Evolutionary conservation across 1,140 invertebrate genomes (phyloP).

Genomic region (Temnothorax curvispinosus): DNA sequence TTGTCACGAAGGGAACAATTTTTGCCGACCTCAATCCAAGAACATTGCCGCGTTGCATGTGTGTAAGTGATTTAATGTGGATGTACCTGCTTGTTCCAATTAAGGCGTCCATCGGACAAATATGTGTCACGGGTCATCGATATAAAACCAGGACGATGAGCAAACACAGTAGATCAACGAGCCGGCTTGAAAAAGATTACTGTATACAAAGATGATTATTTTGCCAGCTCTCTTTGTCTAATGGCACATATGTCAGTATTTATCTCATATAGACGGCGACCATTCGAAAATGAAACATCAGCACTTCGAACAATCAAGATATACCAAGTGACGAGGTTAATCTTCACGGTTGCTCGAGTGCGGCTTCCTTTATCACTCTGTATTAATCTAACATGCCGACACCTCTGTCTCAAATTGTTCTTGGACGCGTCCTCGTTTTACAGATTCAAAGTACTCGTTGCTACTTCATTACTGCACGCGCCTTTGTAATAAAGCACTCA

Average conservation of each 20-base stretch:
- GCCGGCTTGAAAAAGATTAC: constrained; percentile 8
- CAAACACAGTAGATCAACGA: constrained; percentile 41
- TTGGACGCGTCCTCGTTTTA: constrained; percentile 21
- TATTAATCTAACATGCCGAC: constrained; percentile 27
- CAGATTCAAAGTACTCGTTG: constrained; percentile 18
- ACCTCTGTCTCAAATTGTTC: constrained; percentile 39
- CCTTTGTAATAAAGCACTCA: constrained; percentile 35
- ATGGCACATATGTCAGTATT: not conserved
- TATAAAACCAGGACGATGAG: constrained; percentile 54
- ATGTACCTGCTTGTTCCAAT: constrained; percentile 45
- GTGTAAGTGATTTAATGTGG: constrained; percentile 36
- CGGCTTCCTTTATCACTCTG: not conserved
- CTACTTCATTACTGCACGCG: not conserved
- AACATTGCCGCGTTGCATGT: not conserved
- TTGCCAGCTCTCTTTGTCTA: not conserved
- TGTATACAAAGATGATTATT: not conserved
- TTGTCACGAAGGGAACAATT: not conserved
- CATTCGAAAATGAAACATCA: constrained; percentile 32
- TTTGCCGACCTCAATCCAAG: constrained; percentile 30
- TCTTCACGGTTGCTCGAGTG: constrained; percentile 35
- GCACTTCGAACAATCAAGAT: not conserved
- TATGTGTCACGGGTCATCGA: constrained; percentile 56
- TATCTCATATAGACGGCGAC: not conserved
- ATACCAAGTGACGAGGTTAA: constrained; percentile 9
- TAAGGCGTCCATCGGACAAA: constrained; percentile 36